Conservation (phyloP, 37 sponge, comb jelly and placozoan species). For the Mnemiopsis leidyi region DNA sequence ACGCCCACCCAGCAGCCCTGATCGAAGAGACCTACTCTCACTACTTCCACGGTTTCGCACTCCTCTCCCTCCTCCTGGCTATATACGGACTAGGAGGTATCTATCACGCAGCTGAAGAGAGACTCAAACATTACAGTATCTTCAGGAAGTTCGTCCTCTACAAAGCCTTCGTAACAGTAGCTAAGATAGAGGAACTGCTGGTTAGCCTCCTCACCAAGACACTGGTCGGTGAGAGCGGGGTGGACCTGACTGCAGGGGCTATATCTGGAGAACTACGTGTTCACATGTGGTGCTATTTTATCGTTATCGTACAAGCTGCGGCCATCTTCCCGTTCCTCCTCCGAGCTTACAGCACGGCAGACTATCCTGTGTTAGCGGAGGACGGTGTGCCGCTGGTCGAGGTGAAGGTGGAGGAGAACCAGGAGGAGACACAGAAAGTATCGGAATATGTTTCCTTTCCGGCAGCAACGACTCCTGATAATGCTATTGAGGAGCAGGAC, state of each 20-base stretch:
- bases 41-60: background rate
- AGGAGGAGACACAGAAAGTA: background rate
- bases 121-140: background rate
- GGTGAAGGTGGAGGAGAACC: background rate
- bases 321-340: background rate
- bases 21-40: constrained; percentile 19
- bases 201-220: background rate
- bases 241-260: background rate
- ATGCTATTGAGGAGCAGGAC: no score
- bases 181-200: background rate
- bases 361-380: background rate
- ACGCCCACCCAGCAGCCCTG: background rate
- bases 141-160: constrained; percentile 17
- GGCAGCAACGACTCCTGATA: background rate
- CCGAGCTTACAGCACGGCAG: background rate
- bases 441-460: background rate
- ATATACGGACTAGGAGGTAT: constrained; percentile 16
- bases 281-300: constrained; percentile 5
- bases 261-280: background rate
- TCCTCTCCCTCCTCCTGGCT: constrained; percentile 7
- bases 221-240: background rate
- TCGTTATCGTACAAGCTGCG: background rate
- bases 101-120: background rate
- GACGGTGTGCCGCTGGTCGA: background rate
- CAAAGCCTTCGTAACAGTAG: constrained; percentile 3